A percentile compares a stretch with the other conserved stretches of the same genome.
Evolutionary conservation across 2,113 vertebrate species (phyloP).

Genomic region (Varanus komodoensis): DNA sequence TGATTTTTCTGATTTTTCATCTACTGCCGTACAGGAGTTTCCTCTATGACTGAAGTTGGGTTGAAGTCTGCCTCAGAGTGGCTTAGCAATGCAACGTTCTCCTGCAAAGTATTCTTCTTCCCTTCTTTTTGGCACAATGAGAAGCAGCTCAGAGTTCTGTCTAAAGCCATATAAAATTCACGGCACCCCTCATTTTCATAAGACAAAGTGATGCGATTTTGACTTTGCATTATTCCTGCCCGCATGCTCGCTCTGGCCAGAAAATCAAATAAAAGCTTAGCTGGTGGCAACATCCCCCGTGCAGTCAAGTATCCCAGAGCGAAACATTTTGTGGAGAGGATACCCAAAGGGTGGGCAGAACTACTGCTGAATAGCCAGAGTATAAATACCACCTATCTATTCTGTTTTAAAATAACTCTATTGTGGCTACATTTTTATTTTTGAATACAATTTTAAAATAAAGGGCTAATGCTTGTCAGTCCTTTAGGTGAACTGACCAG

Average conservation of each 20-base stretch:
- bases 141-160: slow-evolving; percentile 1
- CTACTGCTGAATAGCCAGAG: neutral
- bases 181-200: fast-evolving
- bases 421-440: neutral
- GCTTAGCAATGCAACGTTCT: too few species aligned
- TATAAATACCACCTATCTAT: neutral
- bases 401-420: neutral
- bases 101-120: neutral
- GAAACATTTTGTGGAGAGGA: neutral
- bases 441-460: neutral
- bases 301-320: neutral
- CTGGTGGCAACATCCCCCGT: slow-evolving; percentile 33
- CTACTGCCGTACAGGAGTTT: neutral
- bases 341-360: neutral
- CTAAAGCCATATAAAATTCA: slow-evolving; percentile 5
- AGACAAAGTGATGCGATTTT: neutral
- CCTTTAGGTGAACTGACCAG: too few species aligned
- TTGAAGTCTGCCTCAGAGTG: neutral
- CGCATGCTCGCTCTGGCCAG: slow-evolving; percentile 37
- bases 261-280: slow-evolving; percentile 39
- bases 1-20: neutral
- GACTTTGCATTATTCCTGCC: slow-evolving; percentile 27
- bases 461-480: neutral
- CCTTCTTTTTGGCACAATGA: neutral
- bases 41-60: neutral